These are phyloP conservation scores for Brachystomella parvula DNA, from an alignment of 1,140 invertebrate species.

Conservation along the genomic window DNA sequence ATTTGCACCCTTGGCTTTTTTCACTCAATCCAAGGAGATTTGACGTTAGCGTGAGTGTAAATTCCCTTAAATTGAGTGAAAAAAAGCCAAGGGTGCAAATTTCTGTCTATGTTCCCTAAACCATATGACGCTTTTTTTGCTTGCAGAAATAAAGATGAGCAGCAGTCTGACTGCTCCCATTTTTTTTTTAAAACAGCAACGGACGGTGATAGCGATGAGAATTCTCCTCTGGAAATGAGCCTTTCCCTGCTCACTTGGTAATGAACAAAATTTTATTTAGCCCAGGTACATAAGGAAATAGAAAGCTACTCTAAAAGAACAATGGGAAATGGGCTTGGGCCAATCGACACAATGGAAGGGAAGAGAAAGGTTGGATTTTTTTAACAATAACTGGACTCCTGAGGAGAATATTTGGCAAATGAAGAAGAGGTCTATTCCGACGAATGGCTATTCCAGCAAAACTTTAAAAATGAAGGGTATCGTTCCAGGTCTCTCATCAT, in stretches of 20 bases:
- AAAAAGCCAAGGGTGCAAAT: too few relatives aligned
- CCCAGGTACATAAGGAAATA: neutral
- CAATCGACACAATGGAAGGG: conserved; percentile 31
- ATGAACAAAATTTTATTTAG: neutral
- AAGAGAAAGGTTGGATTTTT: conserved; percentile 8
- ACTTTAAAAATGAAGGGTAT: too few relatives aligned
- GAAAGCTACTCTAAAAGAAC: conserved; percentile 14
- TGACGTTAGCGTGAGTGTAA: too few relatives aligned
- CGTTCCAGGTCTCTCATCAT: too few relatives aligned
- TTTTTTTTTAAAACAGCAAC: conserved; percentile 2
- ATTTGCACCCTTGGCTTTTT: too few relatives aligned
- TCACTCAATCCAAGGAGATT: too few relatives aligned
- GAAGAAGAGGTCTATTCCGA: neutral
- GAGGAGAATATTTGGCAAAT: neutral
- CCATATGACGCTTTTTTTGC: too few relatives aligned
- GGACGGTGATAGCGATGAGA: conserved; percentile 4
- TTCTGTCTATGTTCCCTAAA: too few relatives aligned
- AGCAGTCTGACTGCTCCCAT: neutral
- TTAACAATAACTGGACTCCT: neutral
- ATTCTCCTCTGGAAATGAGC: too few relatives aligned
- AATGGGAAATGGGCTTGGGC: conserved; percentile 21
- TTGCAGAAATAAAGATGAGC: neutral
- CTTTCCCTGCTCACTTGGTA: too few relatives aligned
- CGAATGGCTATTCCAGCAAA: neutral
- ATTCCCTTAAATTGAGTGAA: too few relatives aligned